phyloP scores from a whole-genome alignment of 2,113 vertebrate species.

The Urocynchramus pylzowi region DNA sequence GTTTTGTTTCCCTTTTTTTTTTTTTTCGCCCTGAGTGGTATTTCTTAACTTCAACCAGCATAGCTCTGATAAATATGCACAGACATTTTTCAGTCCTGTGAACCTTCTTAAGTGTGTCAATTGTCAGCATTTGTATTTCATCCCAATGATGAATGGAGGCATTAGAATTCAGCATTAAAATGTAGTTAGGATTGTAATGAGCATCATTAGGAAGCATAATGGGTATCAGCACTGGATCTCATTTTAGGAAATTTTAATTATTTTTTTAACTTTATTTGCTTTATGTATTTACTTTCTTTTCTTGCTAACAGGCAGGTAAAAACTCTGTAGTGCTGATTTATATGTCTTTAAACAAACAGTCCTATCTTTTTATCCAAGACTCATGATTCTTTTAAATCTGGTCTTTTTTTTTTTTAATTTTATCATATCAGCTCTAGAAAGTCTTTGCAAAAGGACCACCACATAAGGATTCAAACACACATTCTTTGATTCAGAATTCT shows the following conservation, averaged over 20 bases:
- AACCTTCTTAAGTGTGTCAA: slow-evolving; percentile 53
- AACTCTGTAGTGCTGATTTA: background rate
- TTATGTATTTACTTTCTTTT: background rate
- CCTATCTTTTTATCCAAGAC: background rate
- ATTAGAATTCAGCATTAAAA: slow-evolving; percentile 74
- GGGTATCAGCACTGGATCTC: slow-evolving; percentile 39
- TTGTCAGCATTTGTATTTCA: slow-evolving; percentile 64
- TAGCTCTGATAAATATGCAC: background rate
- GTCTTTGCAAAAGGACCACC: background rate
- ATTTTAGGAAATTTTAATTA: background rate
- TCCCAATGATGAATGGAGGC: slow-evolving; percentile 65
- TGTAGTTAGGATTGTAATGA: slow-evolving; percentile 72
- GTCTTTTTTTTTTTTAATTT: background rate
- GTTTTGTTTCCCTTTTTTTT: background rate
- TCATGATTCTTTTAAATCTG: background rate
- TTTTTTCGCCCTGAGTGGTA: background rate
- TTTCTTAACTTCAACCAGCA: background rate
- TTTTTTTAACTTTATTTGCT: background rate
- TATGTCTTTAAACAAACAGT: background rate
- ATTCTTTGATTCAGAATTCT: background rate
- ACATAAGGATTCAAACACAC: background rate
- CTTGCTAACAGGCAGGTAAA: background rate
- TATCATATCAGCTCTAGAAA: background rate
- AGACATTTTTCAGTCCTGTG: slow-evolving; percentile 20
- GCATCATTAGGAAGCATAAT: slow-evolving; percentile 65